These are phyloP conservation scores for Lobophora halterata DNA, from an alignment of 2,888 invertebrate species.

Conservation along the genomic window DNA sequence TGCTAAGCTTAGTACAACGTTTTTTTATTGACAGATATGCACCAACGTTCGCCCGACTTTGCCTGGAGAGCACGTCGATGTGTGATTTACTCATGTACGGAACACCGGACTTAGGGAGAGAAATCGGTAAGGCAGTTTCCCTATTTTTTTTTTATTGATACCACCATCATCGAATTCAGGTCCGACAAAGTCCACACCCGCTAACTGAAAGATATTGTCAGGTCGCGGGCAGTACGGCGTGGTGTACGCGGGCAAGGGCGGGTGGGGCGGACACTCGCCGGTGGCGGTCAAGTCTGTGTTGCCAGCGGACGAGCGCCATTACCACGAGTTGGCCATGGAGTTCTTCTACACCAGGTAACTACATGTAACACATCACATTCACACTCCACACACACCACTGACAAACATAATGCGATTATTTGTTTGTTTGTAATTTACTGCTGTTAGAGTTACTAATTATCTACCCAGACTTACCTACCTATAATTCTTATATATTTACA, in stretches of 20 bases:
- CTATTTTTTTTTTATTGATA: not conserved
- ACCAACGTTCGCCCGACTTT: slow-evolving; percentile 89
- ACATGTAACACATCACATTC: too few relatives aligned
- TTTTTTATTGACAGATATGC: slow-evolving; percentile 83
- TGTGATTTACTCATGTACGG: slow-evolving; percentile 89
- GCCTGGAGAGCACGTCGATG: slow-evolving; percentile 91
- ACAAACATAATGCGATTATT: too few relatives aligned
- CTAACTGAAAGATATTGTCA: slow-evolving; percentile 27
- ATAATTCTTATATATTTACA: too few relatives aligned
- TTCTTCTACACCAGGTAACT: slow-evolving; percentile 91
- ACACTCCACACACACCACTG: too few relatives aligned
- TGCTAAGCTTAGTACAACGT: too few relatives aligned
- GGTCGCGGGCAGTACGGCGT: slow-evolving; percentile 93
- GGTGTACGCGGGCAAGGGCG: slow-evolving; percentile 88
- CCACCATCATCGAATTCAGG: not conserved
- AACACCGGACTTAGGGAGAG: slow-evolving; percentile 82
- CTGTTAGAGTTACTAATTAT: too few relatives aligned
- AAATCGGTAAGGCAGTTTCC: slow-evolving; percentile 82
- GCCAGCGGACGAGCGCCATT: slow-evolving; percentile 93
- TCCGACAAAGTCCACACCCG: too few relatives aligned
- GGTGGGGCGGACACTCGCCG: slow-evolving; percentile 87
- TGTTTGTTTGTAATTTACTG: too few relatives aligned
- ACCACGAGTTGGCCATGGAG: slow-evolving; percentile 94
- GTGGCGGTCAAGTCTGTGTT: slow-evolving; percentile 94
- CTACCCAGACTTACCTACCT: too few relatives aligned